phyloP scores from a whole-genome alignment of 1,140 invertebrate species.

The Steinernema khuongi region DNA sequence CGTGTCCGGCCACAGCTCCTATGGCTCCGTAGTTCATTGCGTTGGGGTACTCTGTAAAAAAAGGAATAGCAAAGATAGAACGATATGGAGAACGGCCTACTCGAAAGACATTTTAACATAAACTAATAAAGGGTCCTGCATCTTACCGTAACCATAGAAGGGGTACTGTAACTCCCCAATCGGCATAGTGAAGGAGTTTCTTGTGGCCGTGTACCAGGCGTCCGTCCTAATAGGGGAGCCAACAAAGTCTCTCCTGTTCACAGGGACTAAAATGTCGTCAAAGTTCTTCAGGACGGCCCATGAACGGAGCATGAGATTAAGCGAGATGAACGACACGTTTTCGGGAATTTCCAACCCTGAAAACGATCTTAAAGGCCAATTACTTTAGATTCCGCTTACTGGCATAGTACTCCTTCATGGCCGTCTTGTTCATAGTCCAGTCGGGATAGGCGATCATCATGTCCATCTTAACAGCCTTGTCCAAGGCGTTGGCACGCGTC shows the following conservation, averaged over 20 bases:
- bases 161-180: conserved; percentile 25
- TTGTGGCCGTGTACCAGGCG: conserved; percentile 24
- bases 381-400: conserved; percentile 11
- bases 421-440: conserved; percentile 19
- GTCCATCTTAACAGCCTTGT: conserved; percentile 23
- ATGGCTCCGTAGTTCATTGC: conserved; percentile 28
- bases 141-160: conserved; percentile 7
- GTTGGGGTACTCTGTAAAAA: conserved; percentile 10
- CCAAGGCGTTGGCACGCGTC: conserved; percentile 5
- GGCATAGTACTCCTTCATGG: conserved; percentile 13
- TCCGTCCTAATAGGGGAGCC: conserved; percentile 25
- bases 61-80: no score
- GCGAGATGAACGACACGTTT: conserved; percentile 22
- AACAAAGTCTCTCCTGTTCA: conserved; percentile 17
- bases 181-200: conserved; percentile 26
- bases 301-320: conserved; percentile 23
- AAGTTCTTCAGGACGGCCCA: conserved; percentile 32
- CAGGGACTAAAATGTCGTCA: neutral
- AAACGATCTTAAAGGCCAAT: neutral
- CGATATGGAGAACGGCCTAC: no score
- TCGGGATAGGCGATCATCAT: conserved; percentile 19
- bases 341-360: neutral
- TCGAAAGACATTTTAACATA: no score
- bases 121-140: neutral
- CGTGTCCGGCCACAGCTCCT: conserved; percentile 29